Evolutionary conservation across 2,797 vertebrate genomes (phyloP), one percentile per base, ranked within the genome.

Genomic region (Myripristis murdjan): DNA sequence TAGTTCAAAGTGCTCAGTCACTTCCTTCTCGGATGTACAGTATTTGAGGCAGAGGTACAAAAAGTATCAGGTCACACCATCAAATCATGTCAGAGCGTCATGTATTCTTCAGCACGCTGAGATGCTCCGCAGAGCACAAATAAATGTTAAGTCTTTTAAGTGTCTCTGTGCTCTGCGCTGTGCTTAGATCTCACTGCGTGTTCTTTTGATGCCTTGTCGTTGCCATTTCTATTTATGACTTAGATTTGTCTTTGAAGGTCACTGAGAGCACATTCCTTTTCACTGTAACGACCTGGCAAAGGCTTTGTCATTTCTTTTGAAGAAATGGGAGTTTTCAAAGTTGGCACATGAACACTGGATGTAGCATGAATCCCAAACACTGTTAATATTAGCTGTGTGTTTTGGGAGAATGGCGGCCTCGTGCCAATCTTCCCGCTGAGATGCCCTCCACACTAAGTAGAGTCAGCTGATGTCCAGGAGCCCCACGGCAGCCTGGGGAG

Each of bases 21-120:
- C 54, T 53, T 31, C 33, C 63, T 35, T 47, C 67, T 24, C 41
- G 54, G 66, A 47, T 47, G 15, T 62, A 2, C 61, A 44, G 51
- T 8, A 18, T 52, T 49, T 67, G 28, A 82, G 70, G 67, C 15
- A 46, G 43, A 8, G 7, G 16, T 1, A 46, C 12, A 54, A 14
- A 31, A 24, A 49, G 20, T 11, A 26, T 52, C 11, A 28, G 15
- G 22, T 26, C 49, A 14, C 24, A 15, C 23, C 23, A 26, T 16
- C 23, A 75, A 71, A 66, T 23, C 22, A 10, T 51, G 61, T 59
- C 73, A 39, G 22, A 20, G n/a, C 23, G 15, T 52, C 2, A 3
- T 20, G n/a, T 44, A 33, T 56, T 41, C 35, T 14, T 43, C 16
- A 15, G n/a, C 53, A 26, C 12, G 9, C 20, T 63, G 44, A 52